Evolutionary conservation across 64 coral and sea anemone genomes (phyloP).

Genomic region (Hydrozoanthus tunicans): DNA sequence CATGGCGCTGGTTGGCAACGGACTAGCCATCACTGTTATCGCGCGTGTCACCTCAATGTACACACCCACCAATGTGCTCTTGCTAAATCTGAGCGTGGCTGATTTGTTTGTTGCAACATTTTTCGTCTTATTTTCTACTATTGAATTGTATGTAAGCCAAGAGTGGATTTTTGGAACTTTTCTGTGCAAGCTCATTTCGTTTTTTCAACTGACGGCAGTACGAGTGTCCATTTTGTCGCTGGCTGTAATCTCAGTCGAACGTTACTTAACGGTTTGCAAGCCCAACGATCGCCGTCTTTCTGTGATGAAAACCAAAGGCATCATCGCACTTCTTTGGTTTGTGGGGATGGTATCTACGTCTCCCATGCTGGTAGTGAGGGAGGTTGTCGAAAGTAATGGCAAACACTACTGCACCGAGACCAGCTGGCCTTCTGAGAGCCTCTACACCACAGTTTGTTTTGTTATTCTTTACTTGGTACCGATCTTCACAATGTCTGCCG

Average conservation of each 20-base stretch:
- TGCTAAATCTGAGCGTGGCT: conserved; percentile 65
- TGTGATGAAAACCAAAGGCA: conserved; percentile 12
- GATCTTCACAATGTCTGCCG: conserved; percentile 11
- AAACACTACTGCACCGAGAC: conserved; percentile 41
- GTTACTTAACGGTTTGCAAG: conserved; percentile 72
- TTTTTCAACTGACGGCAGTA: conserved; percentile 56
- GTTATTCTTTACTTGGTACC: conserved; percentile 37
- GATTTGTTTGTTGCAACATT: conserved; percentile 70
- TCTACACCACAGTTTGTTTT: conserved; percentile 23
- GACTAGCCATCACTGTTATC: background rate
- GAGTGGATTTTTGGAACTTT: conserved; percentile 68
- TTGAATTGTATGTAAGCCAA: conserved; percentile 64
- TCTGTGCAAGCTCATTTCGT: conserved; percentile 61
- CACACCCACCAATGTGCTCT: conserved; percentile 44
- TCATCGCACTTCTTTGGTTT: conserved; percentile 50
- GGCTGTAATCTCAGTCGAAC: conserved; percentile 63
- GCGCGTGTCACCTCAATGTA: conserved; percentile 2
- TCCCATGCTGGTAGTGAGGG: conserved; percentile 26
- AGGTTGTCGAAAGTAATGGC: background rate
- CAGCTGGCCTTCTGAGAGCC: background rate
- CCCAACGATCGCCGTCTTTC: conserved; percentile 49
- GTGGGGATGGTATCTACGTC: background rate
- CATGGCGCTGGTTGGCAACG: conserved; percentile 3
- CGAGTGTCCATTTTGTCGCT: conserved; percentile 62
- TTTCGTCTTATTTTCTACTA: conserved; percentile 55